Percentiles rank a stretch among this genome's conserved stretches.
Conservation (phyloP, 2,113 vertebrate species). For the Dicentrarchus labrax region DNA sequence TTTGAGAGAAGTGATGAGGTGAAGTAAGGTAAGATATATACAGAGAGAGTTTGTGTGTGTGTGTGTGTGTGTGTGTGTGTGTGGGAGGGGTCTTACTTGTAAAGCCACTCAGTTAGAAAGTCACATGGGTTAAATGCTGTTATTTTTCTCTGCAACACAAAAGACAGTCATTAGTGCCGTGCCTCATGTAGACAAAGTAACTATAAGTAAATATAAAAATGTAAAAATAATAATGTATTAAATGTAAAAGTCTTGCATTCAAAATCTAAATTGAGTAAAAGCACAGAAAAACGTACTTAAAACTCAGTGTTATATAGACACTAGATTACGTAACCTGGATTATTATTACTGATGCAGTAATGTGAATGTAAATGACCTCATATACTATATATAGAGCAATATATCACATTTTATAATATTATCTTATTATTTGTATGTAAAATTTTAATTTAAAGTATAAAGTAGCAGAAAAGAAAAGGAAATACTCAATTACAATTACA, state of each 20-base stretch:
- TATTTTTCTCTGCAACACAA: conserved; percentile 86
- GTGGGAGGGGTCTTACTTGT: conserved; percentile 89
- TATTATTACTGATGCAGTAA: not conserved
- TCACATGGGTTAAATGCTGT: conserved; percentile 91
- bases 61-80: not conserved
- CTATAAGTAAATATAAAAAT: not conserved
- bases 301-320: not conserved
- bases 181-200: not conserved
- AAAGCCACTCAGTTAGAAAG: conserved; percentile 94
- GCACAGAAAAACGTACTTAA: not conserved
- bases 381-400: not conserved
- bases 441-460: not conserved
- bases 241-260: not conserved
- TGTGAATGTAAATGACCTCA: not conserved
- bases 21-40: not conserved
- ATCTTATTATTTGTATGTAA: not conserved
- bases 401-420: not conserved
- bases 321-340: not conserved
- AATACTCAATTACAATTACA: not conserved
- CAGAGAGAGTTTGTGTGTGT: not conserved
- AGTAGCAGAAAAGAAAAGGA: not conserved
- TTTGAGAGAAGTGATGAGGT: not conserved
- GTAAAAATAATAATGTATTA: not conserved
- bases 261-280: not conserved
- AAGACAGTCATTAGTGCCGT: not conserved